Base-by-base conservation (phyloP, 2,113 vertebrate genomes). In the Lutjanus erythropterus region DNA sequence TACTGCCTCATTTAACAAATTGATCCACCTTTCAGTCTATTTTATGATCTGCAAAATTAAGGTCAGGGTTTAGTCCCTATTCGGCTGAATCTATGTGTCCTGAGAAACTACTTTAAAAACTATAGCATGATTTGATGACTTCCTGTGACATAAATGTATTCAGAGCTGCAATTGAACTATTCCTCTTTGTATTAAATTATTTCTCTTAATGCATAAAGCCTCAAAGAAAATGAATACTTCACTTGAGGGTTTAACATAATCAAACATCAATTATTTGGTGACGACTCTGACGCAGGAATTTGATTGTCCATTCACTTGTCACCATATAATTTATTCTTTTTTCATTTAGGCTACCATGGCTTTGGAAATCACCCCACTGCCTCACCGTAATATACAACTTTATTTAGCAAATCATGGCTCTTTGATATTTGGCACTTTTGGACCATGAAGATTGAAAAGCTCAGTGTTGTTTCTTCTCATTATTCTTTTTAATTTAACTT, bases 11-110 rank as follows among this genome's bases (percentile, higher is more conserved):
- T 94, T 90, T 89, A 92, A 92, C 92, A 85, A 92, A 94, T 95
- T 95, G 94, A 95, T 96, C 95, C 95, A 95, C 95, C 93, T 94
- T 92, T 95, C 90, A 92, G 91, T 92, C 83, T 88, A 89, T 93
- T 92, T 91, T 91, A 89, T 89, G 86, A 93, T 90, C 83, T 91
- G 77, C 77, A 89, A 90, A 93, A 90, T 89, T 87, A 92, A 92
- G 78, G 64, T 66, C 81, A 83, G 86, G 75, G 73, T 84, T 92
- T 85, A 80, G 89, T 87, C 52, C 75, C 84, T 75, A 88, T 91
- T 92, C 84, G 91, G 89, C 89, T 77, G 74, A 91, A 92, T 80
- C 84, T 75, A 74, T 75, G 74, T 84, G 58, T 84, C 80, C 77
- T 49, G 53, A 78, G 80, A 80, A 68, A 71, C 31, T 18, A 80